These are phyloP conservation scores for Acholoe squamosa DNA, from an alignment of 2,888 invertebrate species.

Conservation along the genomic window DNA sequence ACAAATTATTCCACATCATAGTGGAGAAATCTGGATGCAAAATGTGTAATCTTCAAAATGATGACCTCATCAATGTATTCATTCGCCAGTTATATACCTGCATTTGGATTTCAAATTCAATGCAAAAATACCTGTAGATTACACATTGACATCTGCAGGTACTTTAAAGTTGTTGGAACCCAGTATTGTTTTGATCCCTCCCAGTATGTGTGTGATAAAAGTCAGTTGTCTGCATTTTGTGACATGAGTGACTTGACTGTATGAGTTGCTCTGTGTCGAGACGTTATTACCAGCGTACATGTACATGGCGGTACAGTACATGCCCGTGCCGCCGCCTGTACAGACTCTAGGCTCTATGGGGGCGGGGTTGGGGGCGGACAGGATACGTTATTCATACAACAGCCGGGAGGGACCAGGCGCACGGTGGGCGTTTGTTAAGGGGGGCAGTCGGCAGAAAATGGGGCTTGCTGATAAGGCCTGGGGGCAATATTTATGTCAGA, in stretches of 20 bases:
- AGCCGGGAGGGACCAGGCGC: neutral
- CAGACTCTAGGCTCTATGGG: neutral
- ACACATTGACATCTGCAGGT: too few species aligned
- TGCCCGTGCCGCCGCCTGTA: neutral
- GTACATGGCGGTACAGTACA: too few species aligned
- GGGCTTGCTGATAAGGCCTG: neutral
- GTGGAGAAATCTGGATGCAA: too few species aligned
- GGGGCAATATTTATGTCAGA: slow-evolving; percentile 25
- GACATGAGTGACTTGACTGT: neutral
- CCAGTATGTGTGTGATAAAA: neutral
- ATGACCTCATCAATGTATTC: too few species aligned
- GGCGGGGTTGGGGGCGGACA: neutral
- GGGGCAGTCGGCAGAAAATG: neutral
- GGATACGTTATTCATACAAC: neutral
- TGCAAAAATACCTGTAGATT: too few species aligned
- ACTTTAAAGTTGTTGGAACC: too few species aligned
- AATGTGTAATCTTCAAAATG: too few species aligned
- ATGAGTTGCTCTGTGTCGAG: neutral
- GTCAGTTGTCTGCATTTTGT: neutral
- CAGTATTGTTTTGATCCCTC: too few species aligned
- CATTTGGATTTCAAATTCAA: too few species aligned
- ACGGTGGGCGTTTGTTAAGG: neutral
- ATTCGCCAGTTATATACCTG: too few species aligned
- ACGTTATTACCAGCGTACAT: too few species aligned
- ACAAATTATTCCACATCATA: too few species aligned